phyloP scores from a whole-genome alignment of 92 coral and sea anemone genomes.

The Pocillopora meandrina region DNA sequence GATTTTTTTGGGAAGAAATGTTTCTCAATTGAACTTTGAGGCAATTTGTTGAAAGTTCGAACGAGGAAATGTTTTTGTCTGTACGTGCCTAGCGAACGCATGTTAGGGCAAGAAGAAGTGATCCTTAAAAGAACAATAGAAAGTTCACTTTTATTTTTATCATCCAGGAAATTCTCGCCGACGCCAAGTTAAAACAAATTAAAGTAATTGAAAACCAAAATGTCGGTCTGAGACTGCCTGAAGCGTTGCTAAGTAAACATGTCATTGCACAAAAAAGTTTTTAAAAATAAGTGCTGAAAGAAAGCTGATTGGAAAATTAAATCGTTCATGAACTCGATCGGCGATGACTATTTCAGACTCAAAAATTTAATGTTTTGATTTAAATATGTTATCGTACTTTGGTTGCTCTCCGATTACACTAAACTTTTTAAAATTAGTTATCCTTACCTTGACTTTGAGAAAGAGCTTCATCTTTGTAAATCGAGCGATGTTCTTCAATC shows the following conservation, averaged over 20 bases:
- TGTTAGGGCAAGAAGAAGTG: conserved; percentile 12
- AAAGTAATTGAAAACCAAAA: neutral
- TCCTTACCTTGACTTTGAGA: conserved; percentile 1
- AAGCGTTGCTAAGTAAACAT: neutral
- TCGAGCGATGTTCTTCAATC: neutral
- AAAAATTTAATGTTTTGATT: no score
- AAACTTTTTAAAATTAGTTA: neutral
- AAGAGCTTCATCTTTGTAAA: conserved; percentile 7
- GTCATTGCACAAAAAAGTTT: neutral
- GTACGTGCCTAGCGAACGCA: conserved; percentile 29
- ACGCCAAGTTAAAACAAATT: conserved; percentile 22
- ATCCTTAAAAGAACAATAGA: conserved; percentile 8
- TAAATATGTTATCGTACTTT: no score
- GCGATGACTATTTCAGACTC: no score
- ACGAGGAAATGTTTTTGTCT: neutral
- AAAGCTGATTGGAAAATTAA: neutral
- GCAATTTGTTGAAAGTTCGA: neutral
- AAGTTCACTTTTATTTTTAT: neutral
- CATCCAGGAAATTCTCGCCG: conserved; percentile 2
- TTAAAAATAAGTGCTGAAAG: neutral
- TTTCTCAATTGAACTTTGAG: neutral
- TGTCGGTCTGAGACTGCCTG: neutral
- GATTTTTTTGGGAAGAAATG: neutral
- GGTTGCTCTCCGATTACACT: no score
- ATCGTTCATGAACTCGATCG: no score